These are phyloP conservation scores for Drosophila tripunctata DNA, from an alignment of 2,888 invertebrate species.

Conservation along the genomic window DNA sequence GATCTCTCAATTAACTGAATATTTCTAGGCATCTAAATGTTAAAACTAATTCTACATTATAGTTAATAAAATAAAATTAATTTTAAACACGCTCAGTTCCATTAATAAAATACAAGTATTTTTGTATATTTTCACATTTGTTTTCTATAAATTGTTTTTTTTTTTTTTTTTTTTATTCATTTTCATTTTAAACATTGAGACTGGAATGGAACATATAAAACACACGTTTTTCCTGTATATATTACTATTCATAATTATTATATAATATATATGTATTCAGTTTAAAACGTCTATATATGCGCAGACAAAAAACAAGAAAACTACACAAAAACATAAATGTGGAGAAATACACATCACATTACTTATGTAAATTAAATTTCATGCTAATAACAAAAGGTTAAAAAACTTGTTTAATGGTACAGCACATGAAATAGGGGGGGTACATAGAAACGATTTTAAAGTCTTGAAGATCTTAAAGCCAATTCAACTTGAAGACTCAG, in stretches of 20 bases:
- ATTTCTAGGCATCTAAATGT: no score
- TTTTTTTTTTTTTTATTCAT: constrained; percentile 17
- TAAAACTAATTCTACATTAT: no score
- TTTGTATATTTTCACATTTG: constrained; percentile 21
- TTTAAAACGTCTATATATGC: constrained; percentile 57
- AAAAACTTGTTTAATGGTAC: constrained; percentile 31
- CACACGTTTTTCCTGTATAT: constrained; percentile 52
- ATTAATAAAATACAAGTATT: constrained; percentile 5
- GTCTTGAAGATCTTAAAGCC: constrained; percentile 40
- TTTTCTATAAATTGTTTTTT: constrained; percentile 30
- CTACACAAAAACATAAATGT: constrained; percentile 19
- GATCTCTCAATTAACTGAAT: no score
- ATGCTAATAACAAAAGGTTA: constrained; percentile 56
- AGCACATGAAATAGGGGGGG: constrained; percentile 18
- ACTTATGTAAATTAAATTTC: constrained; percentile 54
- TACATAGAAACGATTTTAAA: background rate
- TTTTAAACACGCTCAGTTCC: no score
- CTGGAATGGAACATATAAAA: constrained; percentile 68
- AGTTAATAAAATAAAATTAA: no score
- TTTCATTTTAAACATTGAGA: constrained; percentile 62
- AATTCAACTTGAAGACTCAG: constrained; percentile 38
- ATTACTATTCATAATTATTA: constrained; percentile 59
- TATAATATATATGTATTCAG: constrained; percentile 66
- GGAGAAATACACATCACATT: constrained; percentile 42
- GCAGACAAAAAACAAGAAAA: constrained; percentile 47